A percentile compares a stretch with the other conserved stretches of the same genome.
Evolutionary conservation across 2,797 vertebrate genomes (phyloP).

Genomic region (Myotis planiceps): DNA sequence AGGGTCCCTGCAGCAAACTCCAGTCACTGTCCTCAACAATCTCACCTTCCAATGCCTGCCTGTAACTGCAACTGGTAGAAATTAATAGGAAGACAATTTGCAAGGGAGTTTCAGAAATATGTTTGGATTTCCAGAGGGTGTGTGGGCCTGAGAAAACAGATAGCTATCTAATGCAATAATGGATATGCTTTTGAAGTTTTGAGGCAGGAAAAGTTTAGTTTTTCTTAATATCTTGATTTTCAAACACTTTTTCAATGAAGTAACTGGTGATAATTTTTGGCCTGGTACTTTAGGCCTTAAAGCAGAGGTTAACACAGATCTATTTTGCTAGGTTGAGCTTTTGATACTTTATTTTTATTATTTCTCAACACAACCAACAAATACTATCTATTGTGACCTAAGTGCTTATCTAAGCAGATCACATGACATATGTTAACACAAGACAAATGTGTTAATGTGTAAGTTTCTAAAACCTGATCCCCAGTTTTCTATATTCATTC

Average conservation of each 20-base stretch:
- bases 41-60: neutral
- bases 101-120: neutral
- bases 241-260: neutral
- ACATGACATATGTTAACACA: neutral
- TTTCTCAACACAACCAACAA: neutral
- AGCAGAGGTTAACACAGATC: neutral
- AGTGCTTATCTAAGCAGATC: neutral
- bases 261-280: neutral
- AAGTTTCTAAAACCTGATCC: neutral
- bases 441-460: neutral
- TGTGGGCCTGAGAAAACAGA: neutral
- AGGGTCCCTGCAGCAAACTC: fast-evolving
- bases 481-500: neutral
- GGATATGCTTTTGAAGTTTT: neutral
- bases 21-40: neutral
- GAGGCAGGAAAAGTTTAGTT: neutral
- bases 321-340: neutral
- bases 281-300: neutral
- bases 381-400: neutral
- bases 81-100: neutral
- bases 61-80: neutral
- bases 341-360: neutral
- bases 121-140: fast-evolving
- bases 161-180: neutral
- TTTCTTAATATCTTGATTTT: neutral